Conservation (phyloP, 2,113 vertebrate species). For the Columbina picui region DNA sequence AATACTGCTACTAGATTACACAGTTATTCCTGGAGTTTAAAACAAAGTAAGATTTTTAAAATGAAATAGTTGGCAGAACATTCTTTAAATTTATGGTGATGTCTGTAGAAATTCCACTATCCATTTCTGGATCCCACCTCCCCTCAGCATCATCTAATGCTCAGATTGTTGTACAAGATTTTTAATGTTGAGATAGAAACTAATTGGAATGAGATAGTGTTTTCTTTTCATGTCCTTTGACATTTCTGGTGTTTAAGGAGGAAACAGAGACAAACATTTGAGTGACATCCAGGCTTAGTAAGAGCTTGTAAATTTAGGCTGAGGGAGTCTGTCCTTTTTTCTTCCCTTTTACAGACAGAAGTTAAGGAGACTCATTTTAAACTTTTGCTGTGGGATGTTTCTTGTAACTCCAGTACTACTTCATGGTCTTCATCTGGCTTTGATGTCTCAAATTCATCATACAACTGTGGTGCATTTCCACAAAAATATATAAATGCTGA, state of each 20-base stretch:
- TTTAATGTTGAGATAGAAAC: background rate
- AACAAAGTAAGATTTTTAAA: background rate
- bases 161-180: background rate
- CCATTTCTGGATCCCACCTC: background rate
- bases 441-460: background rate
- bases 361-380: background rate
- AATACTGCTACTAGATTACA: background rate
- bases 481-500: background rate
- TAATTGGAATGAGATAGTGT: background rate
- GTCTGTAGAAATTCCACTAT: background rate
- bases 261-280: background rate
- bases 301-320: background rate
- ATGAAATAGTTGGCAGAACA: background rate
- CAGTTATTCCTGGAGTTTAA: background rate
- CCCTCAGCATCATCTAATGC: background rate
- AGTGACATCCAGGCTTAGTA: background rate
- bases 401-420: background rate
- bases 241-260: background rate
- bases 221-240: background rate
- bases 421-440: background rate
- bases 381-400: background rate
- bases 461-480: background rate
- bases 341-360: background rate
- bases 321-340: background rate
- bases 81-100: background rate